phyloP scores from a whole-genome alignment of 2,113 vertebrate genomes.

The Nannobrachium achirus region DNA sequence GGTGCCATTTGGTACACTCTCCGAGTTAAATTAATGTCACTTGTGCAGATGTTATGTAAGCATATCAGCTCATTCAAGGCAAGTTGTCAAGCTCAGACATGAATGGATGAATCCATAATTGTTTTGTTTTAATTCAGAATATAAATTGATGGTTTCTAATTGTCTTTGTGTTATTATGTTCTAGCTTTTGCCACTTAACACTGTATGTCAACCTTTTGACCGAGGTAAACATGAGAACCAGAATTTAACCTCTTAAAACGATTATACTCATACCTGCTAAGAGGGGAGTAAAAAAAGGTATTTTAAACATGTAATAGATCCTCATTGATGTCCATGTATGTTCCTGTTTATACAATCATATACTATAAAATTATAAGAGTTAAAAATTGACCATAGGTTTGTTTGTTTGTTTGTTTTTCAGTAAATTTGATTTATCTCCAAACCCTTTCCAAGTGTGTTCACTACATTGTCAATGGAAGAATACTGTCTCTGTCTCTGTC shows the following conservation, averaged over 20 bases:
- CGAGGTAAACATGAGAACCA: conserved; percentile 66
- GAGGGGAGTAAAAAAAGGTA: conserved; percentile 70
- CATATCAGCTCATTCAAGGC: conserved; percentile 68
- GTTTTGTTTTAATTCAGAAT: conserved; percentile 67
- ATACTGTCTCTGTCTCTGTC: too few relatives aligned
- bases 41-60: conserved; percentile 56
- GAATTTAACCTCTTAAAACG: conserved; percentile 74
- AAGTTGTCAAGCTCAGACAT: conserved; percentile 68
- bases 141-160: conserved; percentile 71
- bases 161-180: conserved; percentile 78
- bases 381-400: conserved; percentile 81
- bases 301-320: conserved; percentile 81
- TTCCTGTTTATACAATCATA: conserved; percentile 86
- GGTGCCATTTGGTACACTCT: too few relatives aligned
- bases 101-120: conserved; percentile 62
- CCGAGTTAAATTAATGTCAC: too few relatives aligned
- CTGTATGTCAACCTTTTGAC: conserved; percentile 77
- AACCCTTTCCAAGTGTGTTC: conserved; percentile 51
- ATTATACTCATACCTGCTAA: conserved; percentile 76
- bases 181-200: conserved; percentile 80
- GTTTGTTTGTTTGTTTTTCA: conserved; percentile 57
- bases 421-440: conserved; percentile 76
- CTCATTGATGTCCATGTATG: conserved; percentile 79
- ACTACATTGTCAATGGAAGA: conserved; percentile 14
- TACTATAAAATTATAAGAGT: conserved; percentile 84